These are phyloP conservation scores for Hypsibius dujardini DNA, from an alignment of 1,140 invertebrate species.

Conservation along the genomic window DNA sequence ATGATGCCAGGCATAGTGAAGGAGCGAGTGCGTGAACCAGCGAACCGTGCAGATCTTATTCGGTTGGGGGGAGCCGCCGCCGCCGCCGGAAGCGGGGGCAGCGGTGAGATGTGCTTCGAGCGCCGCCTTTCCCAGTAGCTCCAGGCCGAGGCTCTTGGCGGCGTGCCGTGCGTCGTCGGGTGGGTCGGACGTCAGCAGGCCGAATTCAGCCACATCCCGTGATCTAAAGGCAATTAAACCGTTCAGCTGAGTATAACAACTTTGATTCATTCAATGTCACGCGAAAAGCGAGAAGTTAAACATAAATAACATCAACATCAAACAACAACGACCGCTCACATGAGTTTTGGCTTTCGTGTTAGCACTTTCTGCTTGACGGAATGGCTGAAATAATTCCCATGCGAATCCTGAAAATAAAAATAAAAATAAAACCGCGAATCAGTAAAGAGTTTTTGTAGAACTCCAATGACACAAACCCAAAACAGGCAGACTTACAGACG, in stretches of 20 bases:
- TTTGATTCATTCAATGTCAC: slow-evolving; percentile 1
- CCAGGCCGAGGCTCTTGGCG: not conserved
- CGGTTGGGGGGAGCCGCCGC: not conserved
- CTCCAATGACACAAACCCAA: no score
- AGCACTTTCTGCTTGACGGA: no score
- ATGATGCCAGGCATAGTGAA: slow-evolving; percentile 29
- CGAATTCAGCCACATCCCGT: not conserved
- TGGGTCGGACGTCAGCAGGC: not conserved
- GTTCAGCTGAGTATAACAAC: not conserved
- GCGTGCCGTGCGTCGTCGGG: not conserved
- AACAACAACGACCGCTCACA: not conserved
- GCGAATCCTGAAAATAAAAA: no score
- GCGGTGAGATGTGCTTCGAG: not conserved
- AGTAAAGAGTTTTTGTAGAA: no score
- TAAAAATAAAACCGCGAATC: no score
- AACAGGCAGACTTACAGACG: no score
- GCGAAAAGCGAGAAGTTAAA: not conserved
- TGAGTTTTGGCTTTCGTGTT: no score
- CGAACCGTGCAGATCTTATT: slow-evolving; percentile 19
- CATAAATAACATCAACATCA: not conserved
- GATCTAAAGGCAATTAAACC: not conserved
- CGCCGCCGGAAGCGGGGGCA: not conserved
- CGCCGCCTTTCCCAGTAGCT: no score
- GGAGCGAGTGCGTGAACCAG: slow-evolving; percentile 29
- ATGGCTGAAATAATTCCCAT: no score